phyloP scores from a whole-genome alignment of 2,113 vertebrate species.

The Oceanodroma tethys region DNA sequence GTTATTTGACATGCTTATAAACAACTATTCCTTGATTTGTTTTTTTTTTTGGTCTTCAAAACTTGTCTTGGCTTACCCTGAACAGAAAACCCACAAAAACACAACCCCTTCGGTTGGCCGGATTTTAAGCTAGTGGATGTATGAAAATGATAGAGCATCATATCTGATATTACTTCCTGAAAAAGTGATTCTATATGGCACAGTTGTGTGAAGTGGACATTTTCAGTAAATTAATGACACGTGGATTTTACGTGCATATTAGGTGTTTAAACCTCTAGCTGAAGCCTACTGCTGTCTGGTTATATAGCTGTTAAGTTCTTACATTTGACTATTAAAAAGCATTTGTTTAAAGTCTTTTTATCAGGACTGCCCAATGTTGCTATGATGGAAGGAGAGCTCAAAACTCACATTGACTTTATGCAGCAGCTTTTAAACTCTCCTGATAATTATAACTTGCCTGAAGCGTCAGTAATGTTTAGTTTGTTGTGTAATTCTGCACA shows the following conservation, averaged over 20 bases:
- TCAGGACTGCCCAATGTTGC: neutral
- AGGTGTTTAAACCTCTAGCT: neutral
- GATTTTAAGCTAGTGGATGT: neutral
- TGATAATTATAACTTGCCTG: neutral
- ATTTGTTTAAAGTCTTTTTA: neutral
- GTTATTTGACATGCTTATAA: neutral
- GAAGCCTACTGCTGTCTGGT: neutral
- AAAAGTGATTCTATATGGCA: neutral
- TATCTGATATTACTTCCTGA: neutral
- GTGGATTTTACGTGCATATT: neutral
- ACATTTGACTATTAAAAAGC: neutral
- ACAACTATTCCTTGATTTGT: neutral
- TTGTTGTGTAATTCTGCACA: neutral
- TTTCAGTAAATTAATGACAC: neutral
- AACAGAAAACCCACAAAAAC: neutral
- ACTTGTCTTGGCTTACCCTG: neutral
- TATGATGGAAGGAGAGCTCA: neutral
- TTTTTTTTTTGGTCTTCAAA: neutral
- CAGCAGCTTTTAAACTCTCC: neutral
- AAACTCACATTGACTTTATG: neutral
- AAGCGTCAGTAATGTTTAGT: neutral
- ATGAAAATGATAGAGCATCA: neutral
- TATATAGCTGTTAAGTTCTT: neutral
- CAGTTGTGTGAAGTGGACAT: fast-evolving
- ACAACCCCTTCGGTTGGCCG: neutral